These are phyloP conservation scores for Danaus plexippus DNA, from an alignment of 1,140 invertebrate species.

Conservation along the genomic window DNA sequence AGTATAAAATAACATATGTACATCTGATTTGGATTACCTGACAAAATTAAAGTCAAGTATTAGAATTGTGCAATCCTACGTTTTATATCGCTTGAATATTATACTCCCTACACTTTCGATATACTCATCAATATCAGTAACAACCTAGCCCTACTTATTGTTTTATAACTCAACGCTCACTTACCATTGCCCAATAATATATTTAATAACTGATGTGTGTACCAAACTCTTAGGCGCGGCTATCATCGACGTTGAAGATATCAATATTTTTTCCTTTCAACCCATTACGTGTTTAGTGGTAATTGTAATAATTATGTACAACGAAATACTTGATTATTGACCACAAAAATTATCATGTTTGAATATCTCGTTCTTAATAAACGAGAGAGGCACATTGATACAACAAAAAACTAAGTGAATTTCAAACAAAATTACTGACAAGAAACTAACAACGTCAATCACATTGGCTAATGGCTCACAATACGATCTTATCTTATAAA, in stretches of 20 bases:
- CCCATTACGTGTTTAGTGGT: too few species aligned
- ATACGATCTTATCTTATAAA: conserved; percentile 52
- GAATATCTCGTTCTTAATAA: too few species aligned
- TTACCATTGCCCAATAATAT: conserved; percentile 21
- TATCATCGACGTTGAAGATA: conserved; percentile 7
- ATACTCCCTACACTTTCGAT: conserved; percentile 29
- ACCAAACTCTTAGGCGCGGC: conserved; percentile 9
- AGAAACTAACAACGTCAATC: conserved; percentile 66
- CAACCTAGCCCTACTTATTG: conserved; percentile 31
- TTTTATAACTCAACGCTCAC: conserved; percentile 36
- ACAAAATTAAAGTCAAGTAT: too few species aligned
- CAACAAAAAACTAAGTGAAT: conserved; percentile 46
- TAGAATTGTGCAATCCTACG: conserved; percentile 8
- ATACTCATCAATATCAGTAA: conserved; percentile 29
- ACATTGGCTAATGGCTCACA: conserved; percentile 63
- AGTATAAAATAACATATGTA: too few species aligned
- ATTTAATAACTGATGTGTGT: conserved; percentile 25
- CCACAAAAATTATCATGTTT: too few species aligned
- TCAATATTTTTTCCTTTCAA: conserved; percentile 3
- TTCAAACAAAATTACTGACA: conserved; percentile 69
- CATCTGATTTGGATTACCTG: too few species aligned
- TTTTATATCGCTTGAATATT: conserved; percentile 12
- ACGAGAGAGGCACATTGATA: conserved; percentile 14
- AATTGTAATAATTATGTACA: too few species aligned
- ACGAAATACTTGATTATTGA: too few species aligned